Conservation (phyloP, 1,140 invertebrate genomes). For the Musca vetustissima region DNA sequence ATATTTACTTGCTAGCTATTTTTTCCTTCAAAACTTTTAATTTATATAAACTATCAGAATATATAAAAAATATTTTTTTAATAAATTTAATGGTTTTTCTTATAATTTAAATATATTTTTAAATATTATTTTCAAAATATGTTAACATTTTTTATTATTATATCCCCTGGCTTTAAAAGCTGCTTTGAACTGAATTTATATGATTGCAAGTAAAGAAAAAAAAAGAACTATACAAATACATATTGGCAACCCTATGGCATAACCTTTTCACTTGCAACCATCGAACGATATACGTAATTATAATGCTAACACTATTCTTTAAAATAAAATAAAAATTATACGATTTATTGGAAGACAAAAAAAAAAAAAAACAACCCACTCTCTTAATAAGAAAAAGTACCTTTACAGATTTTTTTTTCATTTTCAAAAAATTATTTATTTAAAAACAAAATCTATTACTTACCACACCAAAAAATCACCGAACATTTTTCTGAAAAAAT, state of each 20-base stretch:
- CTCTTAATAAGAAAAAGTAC: constrained; percentile 12
- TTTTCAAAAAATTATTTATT: constrained; percentile 2
- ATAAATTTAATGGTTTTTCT: too few species aligned
- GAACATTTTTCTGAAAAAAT: not conserved
- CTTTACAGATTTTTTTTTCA: constrained; percentile 5
- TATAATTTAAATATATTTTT: too few species aligned
- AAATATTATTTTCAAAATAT: too few species aligned
- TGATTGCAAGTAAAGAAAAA: constrained; percentile 21
- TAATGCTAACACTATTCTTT: constrained; percentile 26
- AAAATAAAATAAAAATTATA: not conserved
- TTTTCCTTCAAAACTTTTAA: too few species aligned
- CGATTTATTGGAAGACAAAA: constrained; percentile 5
- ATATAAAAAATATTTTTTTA: too few species aligned
- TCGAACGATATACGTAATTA: constrained; percentile 21
- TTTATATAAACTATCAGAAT: too few species aligned
- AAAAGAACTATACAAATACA: not conserved
- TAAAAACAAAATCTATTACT: not conserved
- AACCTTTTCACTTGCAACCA: not conserved
- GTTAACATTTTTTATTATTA: not conserved
- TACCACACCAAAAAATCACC: not conserved
- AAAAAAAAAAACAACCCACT: not conserved
- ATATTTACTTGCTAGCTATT: too few species aligned
- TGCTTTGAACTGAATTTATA: constrained; percentile 22
- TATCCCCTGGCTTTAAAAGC: not conserved
- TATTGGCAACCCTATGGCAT: not conserved